A percentile compares a stretch with the other conserved stretches of the same genome.
phyloP scores from a whole-genome alignment of 2,797 vertebrate species.

The Acanthopagrus latus region DNA sequence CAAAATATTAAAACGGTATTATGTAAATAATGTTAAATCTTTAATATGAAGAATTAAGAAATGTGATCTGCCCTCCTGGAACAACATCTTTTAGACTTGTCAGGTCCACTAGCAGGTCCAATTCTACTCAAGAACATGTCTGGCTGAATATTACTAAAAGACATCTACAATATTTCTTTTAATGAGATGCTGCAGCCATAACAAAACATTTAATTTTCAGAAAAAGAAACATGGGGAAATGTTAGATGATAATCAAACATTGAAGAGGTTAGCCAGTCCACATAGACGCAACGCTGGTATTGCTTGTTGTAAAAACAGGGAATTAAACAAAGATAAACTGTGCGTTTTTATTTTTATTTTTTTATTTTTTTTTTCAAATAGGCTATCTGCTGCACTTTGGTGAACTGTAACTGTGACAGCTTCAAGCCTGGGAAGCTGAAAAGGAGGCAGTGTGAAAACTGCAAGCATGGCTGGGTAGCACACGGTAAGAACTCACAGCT shows the following conservation, averaged over 20 bases:
- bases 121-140: background rate
- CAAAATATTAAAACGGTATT: background rate
- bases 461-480: conserved; percentile 97
- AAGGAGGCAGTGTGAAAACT: conserved; percentile 95
- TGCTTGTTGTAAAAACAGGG: background rate
- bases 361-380: conserved; percentile 69
- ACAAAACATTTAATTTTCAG: too few relatives aligned
- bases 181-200: background rate
- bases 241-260: background rate
- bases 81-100: background rate
- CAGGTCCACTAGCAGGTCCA: background rate
- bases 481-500: conserved; percentile 88
- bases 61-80: background rate
- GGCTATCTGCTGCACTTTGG: conserved; percentile 94
- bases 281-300: too few relatives aligned
- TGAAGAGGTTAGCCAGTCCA: background rate
- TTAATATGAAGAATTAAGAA: background rate
- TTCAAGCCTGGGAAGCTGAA: conserved; percentile 97
- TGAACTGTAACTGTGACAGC: conserved; percentile 94
- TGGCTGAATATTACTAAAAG: background rate
- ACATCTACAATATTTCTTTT: background rate
- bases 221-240: background rate
- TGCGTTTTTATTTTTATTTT: conserved; percentile 5
- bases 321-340: background rate
- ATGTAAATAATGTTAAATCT: background rate